Evolutionary conservation across 2,888 invertebrate species (phyloP).

Genomic region (Heliconius aoede): DNA sequence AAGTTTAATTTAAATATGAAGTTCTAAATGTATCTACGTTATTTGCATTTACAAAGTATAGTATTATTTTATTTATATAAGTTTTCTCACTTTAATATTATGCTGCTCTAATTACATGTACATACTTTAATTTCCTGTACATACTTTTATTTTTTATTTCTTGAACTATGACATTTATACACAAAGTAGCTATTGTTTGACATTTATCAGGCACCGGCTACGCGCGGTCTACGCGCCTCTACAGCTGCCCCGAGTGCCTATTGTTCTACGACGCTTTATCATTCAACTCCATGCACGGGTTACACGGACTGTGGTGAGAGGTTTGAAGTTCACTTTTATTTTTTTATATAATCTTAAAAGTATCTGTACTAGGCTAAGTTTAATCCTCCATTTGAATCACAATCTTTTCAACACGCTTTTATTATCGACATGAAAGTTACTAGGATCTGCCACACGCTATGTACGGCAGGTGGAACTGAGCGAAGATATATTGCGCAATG

Average conservation of each 20-base stretch:
- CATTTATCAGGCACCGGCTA: not conserved
- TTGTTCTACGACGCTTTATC: slow-evolving; percentile 1
- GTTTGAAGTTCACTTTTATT: too few relatives aligned
- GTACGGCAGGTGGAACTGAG: too few relatives aligned
- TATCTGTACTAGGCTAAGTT: too few relatives aligned
- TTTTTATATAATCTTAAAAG: not conserved
- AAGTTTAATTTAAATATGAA: not conserved
- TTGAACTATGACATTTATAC: too few relatives aligned
- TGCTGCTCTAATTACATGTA: not conserved
- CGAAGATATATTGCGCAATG: too few relatives aligned
- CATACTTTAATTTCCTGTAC: not conserved
- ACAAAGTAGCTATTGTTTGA: too few relatives aligned
- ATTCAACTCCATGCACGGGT: not conserved
- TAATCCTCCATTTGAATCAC: too few relatives aligned
- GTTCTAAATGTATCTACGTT: not conserved
- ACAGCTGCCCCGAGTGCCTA: not conserved
- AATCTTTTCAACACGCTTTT: not conserved
- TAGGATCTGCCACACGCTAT: too few relatives aligned
- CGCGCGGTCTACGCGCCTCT: not conserved
- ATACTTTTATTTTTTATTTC: too few relatives aligned
- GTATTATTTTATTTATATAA: not conserved
- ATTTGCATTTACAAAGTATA: not conserved
- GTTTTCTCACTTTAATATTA: not conserved
- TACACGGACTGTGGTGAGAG: not conserved
- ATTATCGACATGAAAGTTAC: not conserved